A percentile compares a stretch with the other conserved stretches of the same genome.
phyloP scores from a whole-genome alignment of 2,113 vertebrate genomes.

The Chinchilla lanigera region DNA sequence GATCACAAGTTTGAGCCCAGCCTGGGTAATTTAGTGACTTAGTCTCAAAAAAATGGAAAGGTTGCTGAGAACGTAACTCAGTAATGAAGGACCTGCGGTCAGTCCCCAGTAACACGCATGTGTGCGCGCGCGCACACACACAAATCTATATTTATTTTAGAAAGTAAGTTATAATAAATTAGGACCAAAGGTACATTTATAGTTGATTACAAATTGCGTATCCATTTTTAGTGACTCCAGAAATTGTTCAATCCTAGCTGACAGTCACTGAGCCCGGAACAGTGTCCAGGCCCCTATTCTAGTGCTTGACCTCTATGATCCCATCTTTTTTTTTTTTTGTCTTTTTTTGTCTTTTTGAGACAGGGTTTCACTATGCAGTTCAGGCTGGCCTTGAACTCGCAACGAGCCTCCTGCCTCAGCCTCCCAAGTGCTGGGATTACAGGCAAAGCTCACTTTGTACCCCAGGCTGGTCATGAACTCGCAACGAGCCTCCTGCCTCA shows the following conservation, averaged over 20 bases:
- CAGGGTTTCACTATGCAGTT: too few relatives aligned
- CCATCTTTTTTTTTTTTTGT: too few relatives aligned
- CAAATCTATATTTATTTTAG: not conserved
- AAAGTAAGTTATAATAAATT: slow-evolving; percentile 30
- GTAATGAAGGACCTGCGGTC: not conserved
- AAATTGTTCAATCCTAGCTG: not conserved
- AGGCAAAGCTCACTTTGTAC: too few relatives aligned
- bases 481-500: too few relatives aligned
- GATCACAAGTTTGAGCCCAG: not conserved
- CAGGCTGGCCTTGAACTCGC: too few relatives aligned
- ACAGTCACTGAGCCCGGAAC: not conserved
- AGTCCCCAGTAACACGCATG: not conserved
- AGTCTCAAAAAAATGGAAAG: not conserved
- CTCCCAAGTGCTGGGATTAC: too few relatives aligned
- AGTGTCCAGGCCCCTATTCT: not conserved
- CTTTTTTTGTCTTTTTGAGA: too few relatives aligned
- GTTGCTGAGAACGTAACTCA: not conserved
- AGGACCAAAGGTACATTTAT: not conserved
- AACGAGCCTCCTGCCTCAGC: too few relatives aligned
- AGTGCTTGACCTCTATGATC: not conserved
- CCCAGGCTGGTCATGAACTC: too few relatives aligned
- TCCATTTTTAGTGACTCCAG: not conserved
- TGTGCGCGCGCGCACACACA: not conserved
- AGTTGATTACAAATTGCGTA: not conserved
- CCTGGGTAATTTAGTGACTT: not conserved